phyloP scores from a whole-genome alignment of 2,888 invertebrate species.

The Branchipolynoe longqiensis region DNA sequence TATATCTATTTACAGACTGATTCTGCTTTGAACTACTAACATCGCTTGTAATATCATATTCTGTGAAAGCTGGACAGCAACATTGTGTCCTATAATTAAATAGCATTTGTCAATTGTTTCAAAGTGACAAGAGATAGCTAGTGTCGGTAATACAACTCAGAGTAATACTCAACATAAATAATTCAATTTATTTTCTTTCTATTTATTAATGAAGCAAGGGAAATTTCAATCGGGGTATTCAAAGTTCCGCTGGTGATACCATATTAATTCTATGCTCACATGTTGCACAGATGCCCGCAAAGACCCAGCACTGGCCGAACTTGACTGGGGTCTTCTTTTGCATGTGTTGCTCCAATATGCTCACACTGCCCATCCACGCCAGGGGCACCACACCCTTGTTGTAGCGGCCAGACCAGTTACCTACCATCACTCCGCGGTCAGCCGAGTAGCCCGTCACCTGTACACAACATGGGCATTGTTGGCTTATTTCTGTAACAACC shows the following conservation, averaged over 20 bases:
- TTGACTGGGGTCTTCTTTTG: slow-evolving; percentile 90
- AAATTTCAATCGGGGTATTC: too few relatives aligned
- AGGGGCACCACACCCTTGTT: slow-evolving; percentile 92
- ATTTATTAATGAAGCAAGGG: too few relatives aligned
- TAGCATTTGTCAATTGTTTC: too few relatives aligned
- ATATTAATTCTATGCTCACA: slow-evolving; percentile 82
- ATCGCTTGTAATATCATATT: too few relatives aligned
- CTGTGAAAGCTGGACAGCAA: too few relatives aligned
- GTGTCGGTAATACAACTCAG: too few relatives aligned
- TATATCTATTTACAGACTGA: too few relatives aligned
- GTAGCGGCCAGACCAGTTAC: slow-evolving; percentile 94
- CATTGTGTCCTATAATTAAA: too few relatives aligned
- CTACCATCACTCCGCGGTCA: slow-evolving; percentile 91
- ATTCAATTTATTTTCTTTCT: too few relatives aligned
- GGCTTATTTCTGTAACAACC: background rate
- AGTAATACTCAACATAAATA: too few relatives aligned
- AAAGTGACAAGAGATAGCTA: too few relatives aligned
- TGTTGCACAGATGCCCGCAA: slow-evolving; percentile 91
- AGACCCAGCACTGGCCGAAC: slow-evolving; percentile 96
- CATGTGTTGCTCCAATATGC: slow-evolving; percentile 92
- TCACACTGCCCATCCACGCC: slow-evolving; percentile 93
- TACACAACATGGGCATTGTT: background rate
- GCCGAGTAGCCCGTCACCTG: slow-evolving; percentile 65
- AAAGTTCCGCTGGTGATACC: background rate
- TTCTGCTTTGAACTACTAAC: too few relatives aligned